Conservation (phyloP, 2,888 invertebrate genomes). For the Torymus tubicola region DNA sequence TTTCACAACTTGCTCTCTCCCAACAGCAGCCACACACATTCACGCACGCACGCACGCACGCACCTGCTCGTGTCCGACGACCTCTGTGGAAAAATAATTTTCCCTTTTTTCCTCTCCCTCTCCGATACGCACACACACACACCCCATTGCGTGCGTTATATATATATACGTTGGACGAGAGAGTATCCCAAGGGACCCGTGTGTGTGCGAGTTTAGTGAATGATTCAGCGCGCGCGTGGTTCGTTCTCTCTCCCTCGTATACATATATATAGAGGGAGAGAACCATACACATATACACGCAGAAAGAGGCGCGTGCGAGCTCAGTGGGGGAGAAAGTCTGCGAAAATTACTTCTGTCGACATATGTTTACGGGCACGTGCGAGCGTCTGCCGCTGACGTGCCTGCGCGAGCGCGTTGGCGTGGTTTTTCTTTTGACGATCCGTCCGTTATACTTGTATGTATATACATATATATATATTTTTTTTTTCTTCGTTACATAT, state of each 20-base stretch:
- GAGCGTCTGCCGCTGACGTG: slow-evolving; percentile 45
- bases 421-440: slow-evolving; percentile 50
- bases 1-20: no score
- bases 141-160: no score
- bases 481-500: no score
- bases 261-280: no score
- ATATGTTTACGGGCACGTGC: slow-evolving; percentile 45
- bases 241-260: not conserved
- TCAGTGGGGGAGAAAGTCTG: slow-evolving; percentile 46
- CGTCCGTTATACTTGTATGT: not conserved
- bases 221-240: slow-evolving; percentile 52
- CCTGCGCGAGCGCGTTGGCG: not conserved
- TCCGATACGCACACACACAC: no score
- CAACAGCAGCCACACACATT: not conserved
- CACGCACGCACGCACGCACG: not conserved
- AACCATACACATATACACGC: no score
- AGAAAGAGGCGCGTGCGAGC: slow-evolving; percentile 9
- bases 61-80: not conserved
- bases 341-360: slow-evolving; percentile 57
- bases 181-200: slow-evolving; percentile 55
- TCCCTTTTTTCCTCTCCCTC: not conserved
- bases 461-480: no score
- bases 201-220: slow-evolving; percentile 48
- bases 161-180: no score
- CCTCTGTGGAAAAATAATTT: slow-evolving; percentile 17